Percentiles rank a stretch among this genome's conserved stretches.
These are phyloP conservation scores for Thecophora atra DNA, from an alignment of 2,888 invertebrate species.

Conservation along the genomic window DNA sequence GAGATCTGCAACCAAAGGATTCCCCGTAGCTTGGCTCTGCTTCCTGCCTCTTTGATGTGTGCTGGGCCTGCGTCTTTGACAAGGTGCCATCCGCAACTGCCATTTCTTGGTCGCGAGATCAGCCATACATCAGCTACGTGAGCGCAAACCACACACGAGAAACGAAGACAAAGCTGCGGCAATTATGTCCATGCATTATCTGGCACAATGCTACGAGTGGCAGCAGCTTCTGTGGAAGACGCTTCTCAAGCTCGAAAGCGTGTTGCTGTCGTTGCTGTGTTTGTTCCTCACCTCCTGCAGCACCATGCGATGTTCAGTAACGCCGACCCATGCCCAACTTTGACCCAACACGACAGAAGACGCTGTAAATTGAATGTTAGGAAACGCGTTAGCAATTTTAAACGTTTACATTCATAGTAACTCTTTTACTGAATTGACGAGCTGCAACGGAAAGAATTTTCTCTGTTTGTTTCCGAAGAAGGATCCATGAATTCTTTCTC, in stretches of 20 bases:
- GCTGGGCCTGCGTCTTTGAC: background rate
- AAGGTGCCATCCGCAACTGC: background rate
- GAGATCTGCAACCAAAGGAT: background rate
- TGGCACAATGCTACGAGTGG: background rate
- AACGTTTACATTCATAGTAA: too few relatives aligned
- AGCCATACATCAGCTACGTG: background rate
- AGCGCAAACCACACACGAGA: background rate
- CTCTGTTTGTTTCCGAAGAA: too few relatives aligned
- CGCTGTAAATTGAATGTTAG: too few relatives aligned
- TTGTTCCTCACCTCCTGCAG: background rate
- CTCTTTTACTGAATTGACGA: too few relatives aligned
- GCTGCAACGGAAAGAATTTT: too few relatives aligned
- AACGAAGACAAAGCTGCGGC: conserved; percentile 8
- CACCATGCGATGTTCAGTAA: background rate
- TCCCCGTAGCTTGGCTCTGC: background rate
- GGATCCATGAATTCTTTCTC: too few relatives aligned
- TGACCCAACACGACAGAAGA: too few relatives aligned
- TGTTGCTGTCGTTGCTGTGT: background rate
- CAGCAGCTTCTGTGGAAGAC: conserved; percentile 3
- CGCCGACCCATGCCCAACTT: background rate
- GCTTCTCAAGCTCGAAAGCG: background rate
- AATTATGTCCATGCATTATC: background rate
- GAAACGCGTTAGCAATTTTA: too few relatives aligned
- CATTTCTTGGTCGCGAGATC: background rate
- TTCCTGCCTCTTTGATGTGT: conserved; percentile 4